Percentiles rank a stretch among this genome's conserved stretches.
phyloP scores from a whole-genome alignment of 2,888 invertebrate genomes.

The Ethmia dodecea region DNA sequence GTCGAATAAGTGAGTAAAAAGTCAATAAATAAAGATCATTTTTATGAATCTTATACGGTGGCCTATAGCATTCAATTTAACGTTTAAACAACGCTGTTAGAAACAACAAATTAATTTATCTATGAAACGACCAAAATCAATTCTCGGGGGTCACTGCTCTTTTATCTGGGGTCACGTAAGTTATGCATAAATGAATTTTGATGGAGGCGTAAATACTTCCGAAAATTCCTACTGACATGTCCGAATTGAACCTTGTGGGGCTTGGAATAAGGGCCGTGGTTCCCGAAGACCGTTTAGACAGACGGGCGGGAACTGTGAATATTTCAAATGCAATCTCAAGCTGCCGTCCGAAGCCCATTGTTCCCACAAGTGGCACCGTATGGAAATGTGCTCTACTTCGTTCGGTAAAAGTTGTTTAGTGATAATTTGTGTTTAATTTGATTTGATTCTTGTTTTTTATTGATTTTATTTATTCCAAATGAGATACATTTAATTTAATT shows the following conservation, averaged over 20 bases:
- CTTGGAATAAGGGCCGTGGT: conserved; percentile 22
- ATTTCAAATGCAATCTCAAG: conserved; percentile 72
- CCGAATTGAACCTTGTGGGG: background rate
- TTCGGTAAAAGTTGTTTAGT: background rate
- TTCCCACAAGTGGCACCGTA: conserved; percentile 33
- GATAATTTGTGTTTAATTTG: too few relatives aligned
- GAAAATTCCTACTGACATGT: background rate
- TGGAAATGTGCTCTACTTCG: conserved; percentile 45
- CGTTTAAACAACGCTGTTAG: too few relatives aligned
- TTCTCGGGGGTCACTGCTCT: conserved; percentile 44
- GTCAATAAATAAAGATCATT: too few relatives aligned
- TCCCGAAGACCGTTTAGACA: conserved; percentile 37
- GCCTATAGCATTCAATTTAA: too few relatives aligned
- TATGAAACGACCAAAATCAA: conserved; percentile 55
- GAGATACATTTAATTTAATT: too few relatives aligned
- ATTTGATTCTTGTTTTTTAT: too few relatives aligned
- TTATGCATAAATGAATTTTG: conserved; percentile 60
- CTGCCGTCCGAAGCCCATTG: conserved; percentile 68
- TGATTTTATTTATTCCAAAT: too few relatives aligned
- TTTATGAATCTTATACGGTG: too few relatives aligned
- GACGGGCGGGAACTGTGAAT: conserved; percentile 69
- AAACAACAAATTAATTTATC: too few relatives aligned
- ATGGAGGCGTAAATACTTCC: conserved; percentile 19
- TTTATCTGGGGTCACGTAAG: conserved; percentile 40
- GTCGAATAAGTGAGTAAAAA: too few relatives aligned